These are phyloP conservation scores for Patella vulgata DNA, from an alignment of 1,140 invertebrate species.

Conservation along the genomic window DNA sequence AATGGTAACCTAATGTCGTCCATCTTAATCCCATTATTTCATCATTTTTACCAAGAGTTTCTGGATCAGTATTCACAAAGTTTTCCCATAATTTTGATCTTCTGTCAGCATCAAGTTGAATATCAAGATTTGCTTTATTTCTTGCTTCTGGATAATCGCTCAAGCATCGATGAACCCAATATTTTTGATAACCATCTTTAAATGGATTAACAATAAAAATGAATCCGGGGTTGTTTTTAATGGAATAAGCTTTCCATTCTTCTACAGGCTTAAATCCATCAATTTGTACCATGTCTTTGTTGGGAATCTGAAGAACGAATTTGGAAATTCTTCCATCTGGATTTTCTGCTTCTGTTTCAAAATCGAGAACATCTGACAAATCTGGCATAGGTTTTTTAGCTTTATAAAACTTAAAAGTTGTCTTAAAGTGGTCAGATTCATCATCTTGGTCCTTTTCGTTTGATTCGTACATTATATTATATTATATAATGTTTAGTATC, in stretches of 20 bases:
- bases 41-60: constrained; percentile 40
- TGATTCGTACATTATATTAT: too few species aligned
- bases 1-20: constrained; percentile 94
- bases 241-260: constrained; percentile 59
- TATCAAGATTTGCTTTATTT: constrained; percentile 82
- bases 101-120: constrained; percentile 59
- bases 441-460: background rate
- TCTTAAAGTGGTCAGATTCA: constrained; percentile 48
- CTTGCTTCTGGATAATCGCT: constrained; percentile 79
- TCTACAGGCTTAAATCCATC: constrained; percentile 48
- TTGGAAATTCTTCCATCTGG: constrained; percentile 2
- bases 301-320: constrained; percentile 21
- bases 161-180: constrained; percentile 84
- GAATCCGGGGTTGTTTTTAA: constrained; percentile 53
- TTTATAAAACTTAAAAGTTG: constrained; percentile 63
- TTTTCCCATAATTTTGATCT: constrained; percentile 37
- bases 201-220: constrained; percentile 81
- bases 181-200: constrained; percentile 77
- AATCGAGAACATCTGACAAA: constrained; percentile 55
- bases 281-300: constrained; percentile 22
- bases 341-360: constrained; percentile 26
- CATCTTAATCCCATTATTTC: constrained; percentile 78
- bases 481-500: too few species aligned
- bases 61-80: constrained; percentile 20
- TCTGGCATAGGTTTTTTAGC: constrained; percentile 48